Percentiles rank a stretch among this genome's conserved stretches.
These are phyloP conservation scores for Cybosia mesomella DNA, from an alignment of 2,888 invertebrate genomes.

Conservation along the genomic window DNA sequence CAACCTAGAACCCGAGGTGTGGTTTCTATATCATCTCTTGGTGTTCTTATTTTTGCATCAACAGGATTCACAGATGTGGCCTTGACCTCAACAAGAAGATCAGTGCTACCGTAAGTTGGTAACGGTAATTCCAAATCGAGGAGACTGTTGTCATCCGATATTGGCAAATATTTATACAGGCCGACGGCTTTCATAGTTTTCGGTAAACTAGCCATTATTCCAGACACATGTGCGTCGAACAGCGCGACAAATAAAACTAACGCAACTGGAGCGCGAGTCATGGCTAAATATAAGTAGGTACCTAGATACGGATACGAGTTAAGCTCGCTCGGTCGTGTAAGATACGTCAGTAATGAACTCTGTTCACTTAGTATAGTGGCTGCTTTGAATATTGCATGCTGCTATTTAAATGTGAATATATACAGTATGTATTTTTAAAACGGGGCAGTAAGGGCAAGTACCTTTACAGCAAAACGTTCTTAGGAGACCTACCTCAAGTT, in stretches of 20 bases:
- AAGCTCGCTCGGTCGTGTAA: neutral
- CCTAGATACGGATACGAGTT: neutral
- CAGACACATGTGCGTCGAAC: slow-evolving; percentile 22
- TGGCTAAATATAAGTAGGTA: neutral
- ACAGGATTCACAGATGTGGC: slow-evolving; percentile 79
- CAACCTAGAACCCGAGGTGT: slow-evolving; percentile 74
- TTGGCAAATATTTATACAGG: slow-evolving; percentile 77
- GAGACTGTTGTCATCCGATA: slow-evolving; percentile 70
- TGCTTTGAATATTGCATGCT: neutral
- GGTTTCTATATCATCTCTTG: slow-evolving; percentile 68
- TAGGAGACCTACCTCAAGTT: too few species aligned
- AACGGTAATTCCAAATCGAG: slow-evolving; percentile 73
- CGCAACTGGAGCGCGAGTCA: slow-evolving; percentile 22
- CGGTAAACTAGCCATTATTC: slow-evolving; percentile 59
- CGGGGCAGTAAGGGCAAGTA: too few species aligned
- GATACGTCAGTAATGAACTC: neutral
- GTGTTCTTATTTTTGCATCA: slow-evolving; percentile 75
- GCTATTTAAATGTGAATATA: neutral
- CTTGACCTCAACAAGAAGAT: slow-evolving; percentile 76
- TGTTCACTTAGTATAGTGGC: neutral
- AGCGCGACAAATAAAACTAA: slow-evolving; percentile 27
- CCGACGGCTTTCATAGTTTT: slow-evolving; percentile 79
- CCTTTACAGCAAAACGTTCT: too few species aligned
- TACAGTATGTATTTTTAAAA: too few species aligned
- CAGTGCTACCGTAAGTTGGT: slow-evolving; percentile 64